phyloP scores from a whole-genome alignment of 2,888 invertebrate genomes.

The Pycnomerus fuliginosus region DNA sequence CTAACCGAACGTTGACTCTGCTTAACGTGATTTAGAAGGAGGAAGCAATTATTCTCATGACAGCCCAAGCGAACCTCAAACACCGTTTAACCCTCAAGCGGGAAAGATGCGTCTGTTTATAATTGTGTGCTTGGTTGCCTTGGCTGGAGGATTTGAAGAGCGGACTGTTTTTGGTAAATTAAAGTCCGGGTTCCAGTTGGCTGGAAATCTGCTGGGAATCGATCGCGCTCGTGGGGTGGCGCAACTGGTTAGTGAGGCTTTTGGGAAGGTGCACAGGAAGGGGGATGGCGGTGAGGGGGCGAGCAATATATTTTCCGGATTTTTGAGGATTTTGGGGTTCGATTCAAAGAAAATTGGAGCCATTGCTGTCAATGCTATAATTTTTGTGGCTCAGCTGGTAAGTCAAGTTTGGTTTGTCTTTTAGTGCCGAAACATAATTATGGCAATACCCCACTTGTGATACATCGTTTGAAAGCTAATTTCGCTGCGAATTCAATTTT shows the following conservation, averaged over 20 bases:
- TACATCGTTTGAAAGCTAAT: no score
- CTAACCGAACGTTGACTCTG: conserved; percentile 9
- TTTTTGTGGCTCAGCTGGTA: conserved; percentile 84
- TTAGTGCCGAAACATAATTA: conserved; percentile 6
- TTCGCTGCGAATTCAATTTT: no score
- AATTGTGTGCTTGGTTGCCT: conserved; percentile 8
- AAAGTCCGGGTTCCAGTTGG: conserved; percentile 55
- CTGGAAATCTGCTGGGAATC: conserved; percentile 54
- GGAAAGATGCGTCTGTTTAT: conserved; percentile 11
- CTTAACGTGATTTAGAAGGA: conserved; percentile 7
- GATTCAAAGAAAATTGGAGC: conserved; percentile 77
- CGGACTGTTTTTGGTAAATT: conserved; percentile 48
- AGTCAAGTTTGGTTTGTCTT: no score
- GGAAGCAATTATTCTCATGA: conserved; percentile 16
- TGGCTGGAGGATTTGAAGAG: conserved; percentile 10
- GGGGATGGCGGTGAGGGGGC: conserved; percentile 39
- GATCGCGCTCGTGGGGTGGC: conserved; percentile 60
- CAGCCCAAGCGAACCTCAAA: conserved; percentile 19
- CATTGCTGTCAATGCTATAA: conserved; percentile 77
- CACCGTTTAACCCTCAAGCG: conserved; percentile 13
- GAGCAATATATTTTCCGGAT: conserved; percentile 54
- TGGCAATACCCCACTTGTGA: no score
- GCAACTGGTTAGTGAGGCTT: conserved; percentile 60
- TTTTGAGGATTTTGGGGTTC: conserved; percentile 72
- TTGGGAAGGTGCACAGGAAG: conserved; percentile 42